phyloP scores from a whole-genome alignment of 2,113 vertebrate genomes.

The Astur gentilis region DNA sequence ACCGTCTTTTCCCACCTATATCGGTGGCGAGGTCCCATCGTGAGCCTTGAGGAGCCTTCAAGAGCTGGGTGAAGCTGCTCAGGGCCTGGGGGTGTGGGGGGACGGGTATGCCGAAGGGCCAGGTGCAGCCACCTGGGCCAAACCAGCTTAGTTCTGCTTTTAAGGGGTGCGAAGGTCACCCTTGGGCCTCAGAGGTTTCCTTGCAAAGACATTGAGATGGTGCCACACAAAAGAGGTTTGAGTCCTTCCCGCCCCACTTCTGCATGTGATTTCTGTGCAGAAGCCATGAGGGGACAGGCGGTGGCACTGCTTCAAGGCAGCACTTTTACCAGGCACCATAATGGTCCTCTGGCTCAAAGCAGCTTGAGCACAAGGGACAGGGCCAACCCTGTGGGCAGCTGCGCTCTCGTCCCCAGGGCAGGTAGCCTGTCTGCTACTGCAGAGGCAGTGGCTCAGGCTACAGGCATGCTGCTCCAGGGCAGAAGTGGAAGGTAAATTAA shows the following conservation, averaged over 20 bases:
- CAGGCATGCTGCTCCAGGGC: background rate
- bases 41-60: background rate
- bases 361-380: accelerated
- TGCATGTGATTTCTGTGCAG: accelerated
- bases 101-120: background rate
- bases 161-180: background rate
- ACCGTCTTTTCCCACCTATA: too few species aligned
- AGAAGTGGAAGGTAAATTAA: background rate
- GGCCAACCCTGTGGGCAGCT: accelerated
- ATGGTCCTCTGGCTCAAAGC: background rate
- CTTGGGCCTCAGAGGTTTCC: background rate
- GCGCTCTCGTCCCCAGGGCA: accelerated
- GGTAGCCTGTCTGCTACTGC: background rate
- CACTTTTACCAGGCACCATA: background rate
- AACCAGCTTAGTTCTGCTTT: background rate
- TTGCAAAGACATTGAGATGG: accelerated
- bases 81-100: too few species aligned
- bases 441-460: background rate
- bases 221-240: too few species aligned
- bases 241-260: accelerated
- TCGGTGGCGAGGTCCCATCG: background rate
- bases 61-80: background rate
- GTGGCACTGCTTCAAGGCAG: background rate
- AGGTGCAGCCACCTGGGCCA: too few species aligned
- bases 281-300: accelerated